Base-by-base conservation (phyloP, 2,797 vertebrate species). In the Ataeniobius toweri region DNA sequence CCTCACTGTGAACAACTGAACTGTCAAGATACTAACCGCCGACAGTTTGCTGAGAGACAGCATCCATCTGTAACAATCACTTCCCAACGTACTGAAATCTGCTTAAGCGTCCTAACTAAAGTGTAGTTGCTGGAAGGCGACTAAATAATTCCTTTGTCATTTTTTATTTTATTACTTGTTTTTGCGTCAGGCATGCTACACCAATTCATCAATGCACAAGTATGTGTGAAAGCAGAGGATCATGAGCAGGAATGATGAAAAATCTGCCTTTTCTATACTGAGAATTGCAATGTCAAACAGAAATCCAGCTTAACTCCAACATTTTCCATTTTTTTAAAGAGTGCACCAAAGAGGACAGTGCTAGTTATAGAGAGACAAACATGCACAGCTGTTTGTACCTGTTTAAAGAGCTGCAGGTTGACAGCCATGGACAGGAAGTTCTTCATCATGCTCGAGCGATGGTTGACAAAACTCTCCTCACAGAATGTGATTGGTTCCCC, bases 321-420 rank as follows among this genome's bases (percentile, higher is more conserved):
- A 31, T 31, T 31, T 31, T 31, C 31, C 31, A 31, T 31, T 31
- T 63, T 26, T 16, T 63, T 31, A 14, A 28, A 31, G 28, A 12
- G 18, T 63, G 1, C 59, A 63, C 5, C 26, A 31, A 68, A 55
- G 13, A 28, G 16, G 3, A 13, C 2, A 28, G 59, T 7, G 3
- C 12, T 6, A 39, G 16, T 39, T 13, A 7, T 63, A 53, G 8
- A 48, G 18, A 71, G 48, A 56, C 5, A 48, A 0, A 50, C 5
- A 24, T 20, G 69, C 16, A 65, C 70, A 80, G 50, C 10, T 63
- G 70, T 70, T 36, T 59, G 63, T 96, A 99, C 98, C 98, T 99
- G 98, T 93, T 99, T 99, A 90, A 99, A 99, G 80, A 99, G 97
- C 71, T 99, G 98, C 88, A 99, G 96, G 90, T 99, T 99, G 89